phyloP scores from a whole-genome alignment of 1,140 invertebrate genomes.

The Drosophila repleta region DNA sequence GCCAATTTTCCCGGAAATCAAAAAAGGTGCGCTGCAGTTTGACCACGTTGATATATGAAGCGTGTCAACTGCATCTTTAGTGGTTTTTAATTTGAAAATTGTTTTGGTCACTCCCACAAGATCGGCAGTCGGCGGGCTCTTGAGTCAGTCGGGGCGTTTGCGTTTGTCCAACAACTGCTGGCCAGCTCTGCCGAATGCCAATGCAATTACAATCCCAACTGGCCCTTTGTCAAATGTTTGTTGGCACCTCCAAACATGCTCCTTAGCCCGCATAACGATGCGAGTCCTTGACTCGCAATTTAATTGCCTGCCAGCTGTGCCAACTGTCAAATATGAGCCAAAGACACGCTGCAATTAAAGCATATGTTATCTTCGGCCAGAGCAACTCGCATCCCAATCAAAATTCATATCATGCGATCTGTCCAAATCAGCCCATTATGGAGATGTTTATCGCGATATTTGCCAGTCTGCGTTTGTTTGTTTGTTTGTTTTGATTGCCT shows the following conservation, averaged over 20 bases:
- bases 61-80: conserved; percentile 79
- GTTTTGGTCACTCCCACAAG: conserved; percentile 65
- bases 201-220: conserved; percentile 19
- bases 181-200: conserved; percentile 14
- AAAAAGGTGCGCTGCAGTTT: conserved; percentile 60
- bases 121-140: conserved; percentile 6
- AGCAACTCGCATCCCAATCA: conserved; percentile 8
- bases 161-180: conserved; percentile 76
- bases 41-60: conserved; percentile 70
- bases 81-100: conserved; percentile 81
- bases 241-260: conserved; percentile 54
- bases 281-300: conserved; percentile 49
- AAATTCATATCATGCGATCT: conserved; percentile 33
- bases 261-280: conserved; percentile 28
- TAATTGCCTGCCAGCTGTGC: conserved; percentile 33
- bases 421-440: conserved; percentile 58
- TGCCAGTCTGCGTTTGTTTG: conserved; percentile 47
- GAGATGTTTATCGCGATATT: conserved; percentile 73
- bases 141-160: conserved; percentile 41
- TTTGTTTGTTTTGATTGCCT: conserved; percentile 44
- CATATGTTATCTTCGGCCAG: conserved; percentile 53
- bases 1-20: conserved; percentile 73
- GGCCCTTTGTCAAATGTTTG: conserved; percentile 55
- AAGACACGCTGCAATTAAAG: conserved; percentile 77
- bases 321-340: background rate